Conservation (phyloP, 2,888 invertebrate species). For the Ecliptopera silaceata region DNA sequence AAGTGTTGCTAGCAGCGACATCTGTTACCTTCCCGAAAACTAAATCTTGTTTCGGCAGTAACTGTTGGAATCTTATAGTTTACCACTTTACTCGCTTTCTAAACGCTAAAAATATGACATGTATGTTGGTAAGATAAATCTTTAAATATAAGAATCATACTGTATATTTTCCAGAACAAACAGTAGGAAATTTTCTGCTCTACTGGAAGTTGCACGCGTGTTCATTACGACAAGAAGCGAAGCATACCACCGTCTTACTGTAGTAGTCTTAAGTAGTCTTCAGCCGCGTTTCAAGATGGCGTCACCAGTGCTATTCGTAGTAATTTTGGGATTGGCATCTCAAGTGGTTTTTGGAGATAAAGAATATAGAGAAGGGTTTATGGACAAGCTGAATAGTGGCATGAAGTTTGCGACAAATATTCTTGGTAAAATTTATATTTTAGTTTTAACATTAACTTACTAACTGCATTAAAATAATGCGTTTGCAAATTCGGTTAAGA, state of each 20-base stretch:
- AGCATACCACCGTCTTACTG: conserved; percentile 52
- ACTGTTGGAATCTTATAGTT: no score
- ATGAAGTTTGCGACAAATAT: conserved; percentile 74
- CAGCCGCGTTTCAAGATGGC: conserved; percentile 64
- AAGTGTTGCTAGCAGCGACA: conserved; percentile 44
- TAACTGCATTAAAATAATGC: no score
- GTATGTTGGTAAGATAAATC: no score
- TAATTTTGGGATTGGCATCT: conserved; percentile 48
- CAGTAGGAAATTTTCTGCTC: conserved; percentile 61
- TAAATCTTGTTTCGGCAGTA: not conserved
- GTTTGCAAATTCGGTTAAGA: no score
- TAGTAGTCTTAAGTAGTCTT: conserved; percentile 49
- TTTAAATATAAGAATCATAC: conserved; percentile 43
- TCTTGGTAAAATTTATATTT: conserved; percentile 56
- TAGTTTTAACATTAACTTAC: no score
- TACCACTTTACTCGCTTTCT: no score
- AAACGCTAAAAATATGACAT: no score
- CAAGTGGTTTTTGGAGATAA: conserved; percentile 50
- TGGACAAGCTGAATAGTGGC: conserved; percentile 65
- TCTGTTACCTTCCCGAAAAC: conserved; percentile 36
- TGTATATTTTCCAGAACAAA: conserved; percentile 50
- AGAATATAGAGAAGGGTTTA: conserved; percentile 59
- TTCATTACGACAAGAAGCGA: conserved; percentile 63
- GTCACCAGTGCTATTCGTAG: conserved; percentile 50
- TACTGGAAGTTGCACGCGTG: conserved; percentile 60